phyloP scores from a whole-genome alignment of 2,888 invertebrate species.

The Geophilus truncorum region DNA sequence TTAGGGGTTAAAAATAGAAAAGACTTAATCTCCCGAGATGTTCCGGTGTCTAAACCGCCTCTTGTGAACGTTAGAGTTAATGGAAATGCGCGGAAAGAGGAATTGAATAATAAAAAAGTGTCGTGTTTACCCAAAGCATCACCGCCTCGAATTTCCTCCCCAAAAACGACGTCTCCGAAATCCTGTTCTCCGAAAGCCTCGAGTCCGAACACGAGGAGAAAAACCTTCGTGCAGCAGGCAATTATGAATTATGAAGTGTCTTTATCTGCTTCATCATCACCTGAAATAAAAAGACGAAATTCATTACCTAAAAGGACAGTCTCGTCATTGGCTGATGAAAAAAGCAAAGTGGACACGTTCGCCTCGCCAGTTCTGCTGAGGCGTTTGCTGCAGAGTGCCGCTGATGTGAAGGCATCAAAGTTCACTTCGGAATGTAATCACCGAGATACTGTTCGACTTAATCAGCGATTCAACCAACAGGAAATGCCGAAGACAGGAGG shows the following conservation, averaged over 20 bases:
- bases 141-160: too few species aligned
- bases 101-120: not conserved
- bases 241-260: conserved; percentile 34
- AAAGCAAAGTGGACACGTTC: not conserved
- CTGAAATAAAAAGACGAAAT: conserved; percentile 34
- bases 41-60: not conserved
- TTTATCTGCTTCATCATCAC: conserved; percentile 34
- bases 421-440: not conserved
- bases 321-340: not conserved
- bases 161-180: too few species aligned
- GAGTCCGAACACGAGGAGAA: not conserved
- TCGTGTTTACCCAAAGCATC: not conserved
- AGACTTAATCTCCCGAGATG: not conserved
- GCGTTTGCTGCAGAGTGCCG: not conserved
- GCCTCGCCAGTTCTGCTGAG: not conserved
- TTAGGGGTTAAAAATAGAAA: not conserved
- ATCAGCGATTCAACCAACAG: not conserved
- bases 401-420: not conserved
- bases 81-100: not conserved
- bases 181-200: not conserved
- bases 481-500: not conserved
- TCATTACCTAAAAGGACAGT: conserved; percentile 9
- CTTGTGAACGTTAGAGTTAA: not conserved
- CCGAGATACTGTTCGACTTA: not conserved
- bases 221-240: conserved; percentile 24